A percentile compares a stretch with the other conserved stretches of the same genome.
Conservation (phyloP, 2,888 invertebrate species). For the Pammene aurita region DNA sequence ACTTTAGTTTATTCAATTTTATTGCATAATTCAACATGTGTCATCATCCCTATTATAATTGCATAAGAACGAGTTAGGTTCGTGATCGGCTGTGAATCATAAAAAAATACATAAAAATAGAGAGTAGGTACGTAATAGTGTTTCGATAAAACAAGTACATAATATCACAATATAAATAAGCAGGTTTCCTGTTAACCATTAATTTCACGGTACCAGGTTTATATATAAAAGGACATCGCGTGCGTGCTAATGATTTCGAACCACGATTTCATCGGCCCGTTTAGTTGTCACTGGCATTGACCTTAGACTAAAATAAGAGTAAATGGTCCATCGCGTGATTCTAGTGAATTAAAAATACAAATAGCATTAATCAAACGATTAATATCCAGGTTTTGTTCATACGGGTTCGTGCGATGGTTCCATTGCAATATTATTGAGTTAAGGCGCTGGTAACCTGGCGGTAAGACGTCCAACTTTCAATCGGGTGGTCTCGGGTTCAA, state of each 20-base stretch:
- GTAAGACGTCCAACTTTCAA: too few relatives aligned
- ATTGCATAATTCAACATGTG: too few relatives aligned
- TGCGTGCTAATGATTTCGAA: conserved; percentile 54
- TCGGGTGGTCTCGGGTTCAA: too few relatives aligned
- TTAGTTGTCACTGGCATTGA: conserved; percentile 50
- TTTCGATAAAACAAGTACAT: background rate
- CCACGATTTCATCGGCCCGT: conserved; percentile 52
- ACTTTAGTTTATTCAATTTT: too few relatives aligned
- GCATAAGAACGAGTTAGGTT: too few relatives aligned
- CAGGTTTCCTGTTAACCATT: background rate
- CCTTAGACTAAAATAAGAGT: conserved; percentile 41
- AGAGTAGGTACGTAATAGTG: too few relatives aligned
- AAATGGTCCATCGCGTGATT: conserved; percentile 22
- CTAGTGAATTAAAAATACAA: conserved; percentile 14
- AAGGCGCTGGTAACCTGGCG: too few relatives aligned
- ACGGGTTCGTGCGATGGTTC: too few relatives aligned
- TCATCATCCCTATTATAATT: too few relatives aligned
- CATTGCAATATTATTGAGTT: too few relatives aligned
- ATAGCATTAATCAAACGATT: background rate
- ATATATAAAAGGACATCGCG: conserved; percentile 45
- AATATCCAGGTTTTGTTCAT: background rate
- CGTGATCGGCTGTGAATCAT: too few relatives aligned
- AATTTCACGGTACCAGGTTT: conserved; percentile 4
- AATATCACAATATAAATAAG: background rate
- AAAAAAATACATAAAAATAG: too few relatives aligned